Evolutionary conservation across 2,797 vertebrate species (phyloP).

Genomic region (Ciconia nigra): DNA sequence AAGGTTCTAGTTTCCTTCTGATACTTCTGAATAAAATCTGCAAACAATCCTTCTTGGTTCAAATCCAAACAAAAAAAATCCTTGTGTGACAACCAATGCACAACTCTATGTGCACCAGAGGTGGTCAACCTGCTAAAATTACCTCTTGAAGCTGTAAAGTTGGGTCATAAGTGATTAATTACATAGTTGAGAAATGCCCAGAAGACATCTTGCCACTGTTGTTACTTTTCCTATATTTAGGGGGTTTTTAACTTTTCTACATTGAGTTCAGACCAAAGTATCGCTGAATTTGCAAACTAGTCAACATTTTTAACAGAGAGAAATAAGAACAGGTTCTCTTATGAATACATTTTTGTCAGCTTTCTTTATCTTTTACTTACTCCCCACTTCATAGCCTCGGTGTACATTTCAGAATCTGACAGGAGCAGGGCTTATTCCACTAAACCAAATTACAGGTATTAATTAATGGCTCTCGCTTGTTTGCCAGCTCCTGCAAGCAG

Average conservation of each 20-base stretch:
- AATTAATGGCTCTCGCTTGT: slow-evolving; percentile 54
- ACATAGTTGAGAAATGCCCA: neutral
- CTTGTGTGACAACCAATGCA: neutral
- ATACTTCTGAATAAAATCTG: neutral
- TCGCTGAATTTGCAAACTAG: neutral
- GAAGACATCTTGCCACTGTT: neutral
- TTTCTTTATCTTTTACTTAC: neutral
- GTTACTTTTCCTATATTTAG: neutral
- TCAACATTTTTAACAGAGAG: neutral
- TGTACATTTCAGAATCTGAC: slow-evolving; percentile 11
- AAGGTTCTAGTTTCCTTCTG: neutral
- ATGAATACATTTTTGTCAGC: neutral
- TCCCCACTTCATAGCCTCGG: neutral
- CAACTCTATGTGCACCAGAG: neutral
- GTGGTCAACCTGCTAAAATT: neutral
- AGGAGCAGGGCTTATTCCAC: slow-evolving; percentile 5
- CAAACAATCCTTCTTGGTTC: neutral
- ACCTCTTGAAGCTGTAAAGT: neutral
- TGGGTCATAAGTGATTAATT: neutral
- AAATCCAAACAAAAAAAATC: neutral
- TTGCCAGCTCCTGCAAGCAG: slow-evolving; percentile 51
- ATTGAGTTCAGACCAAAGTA: neutral
- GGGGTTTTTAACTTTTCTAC: neutral
- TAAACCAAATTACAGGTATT: slow-evolving; percentile 53
- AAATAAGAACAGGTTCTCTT: neutral